A percentile compares a stretch with the other conserved stretches of the same genome.
Evolutionary conservation across 2,113 vertebrate species (phyloP).

Genomic region (Hemichromis elongatus): DNA sequence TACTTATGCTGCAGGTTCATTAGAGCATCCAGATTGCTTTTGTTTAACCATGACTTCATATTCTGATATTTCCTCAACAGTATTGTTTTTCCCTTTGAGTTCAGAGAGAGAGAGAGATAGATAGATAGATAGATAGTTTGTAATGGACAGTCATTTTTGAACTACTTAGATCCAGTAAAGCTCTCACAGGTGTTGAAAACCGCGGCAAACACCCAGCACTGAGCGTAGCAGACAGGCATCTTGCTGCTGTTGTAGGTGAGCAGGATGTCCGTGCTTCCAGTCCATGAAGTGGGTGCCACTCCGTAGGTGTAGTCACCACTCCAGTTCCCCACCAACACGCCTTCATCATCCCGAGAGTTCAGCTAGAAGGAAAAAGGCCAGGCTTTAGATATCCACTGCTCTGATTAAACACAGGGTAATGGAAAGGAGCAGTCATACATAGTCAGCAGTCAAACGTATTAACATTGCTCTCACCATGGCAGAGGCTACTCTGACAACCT

Average conservation of each 20-base stretch:
- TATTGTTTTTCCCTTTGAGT: neutral
- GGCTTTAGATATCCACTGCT: neutral
- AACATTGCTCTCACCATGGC: constrained; percentile 80
- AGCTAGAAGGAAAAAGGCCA: constrained; percentile 66
- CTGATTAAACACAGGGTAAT: neutral
- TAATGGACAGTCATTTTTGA: neutral
- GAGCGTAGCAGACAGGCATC: constrained; percentile 83
- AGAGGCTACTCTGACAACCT: constrained; percentile 87
- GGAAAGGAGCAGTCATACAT: neutral
- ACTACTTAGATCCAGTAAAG: neutral
- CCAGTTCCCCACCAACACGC: constrained; percentile 90
- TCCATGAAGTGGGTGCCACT: constrained; percentile 92
- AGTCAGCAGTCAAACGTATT: too few species aligned
- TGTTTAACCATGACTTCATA: neutral
- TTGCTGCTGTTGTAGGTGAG: constrained; percentile 76
- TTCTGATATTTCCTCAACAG: neutral
- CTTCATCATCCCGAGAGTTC: constrained; percentile 87
- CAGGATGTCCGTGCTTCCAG: constrained; percentile 91
- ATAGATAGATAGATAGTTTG: neutral
- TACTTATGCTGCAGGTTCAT: neutral
- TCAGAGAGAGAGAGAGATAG: neutral
- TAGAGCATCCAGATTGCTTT: neutral
- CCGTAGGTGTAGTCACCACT: constrained; percentile 82
- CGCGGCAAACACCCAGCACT: constrained; percentile 97
- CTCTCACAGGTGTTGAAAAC: constrained; percentile 95